Percentiles rank a stretch among this genome's conserved stretches.
Conservation (phyloP, 2,113 vertebrate species). For the Alaudala cheleensis region DNA sequence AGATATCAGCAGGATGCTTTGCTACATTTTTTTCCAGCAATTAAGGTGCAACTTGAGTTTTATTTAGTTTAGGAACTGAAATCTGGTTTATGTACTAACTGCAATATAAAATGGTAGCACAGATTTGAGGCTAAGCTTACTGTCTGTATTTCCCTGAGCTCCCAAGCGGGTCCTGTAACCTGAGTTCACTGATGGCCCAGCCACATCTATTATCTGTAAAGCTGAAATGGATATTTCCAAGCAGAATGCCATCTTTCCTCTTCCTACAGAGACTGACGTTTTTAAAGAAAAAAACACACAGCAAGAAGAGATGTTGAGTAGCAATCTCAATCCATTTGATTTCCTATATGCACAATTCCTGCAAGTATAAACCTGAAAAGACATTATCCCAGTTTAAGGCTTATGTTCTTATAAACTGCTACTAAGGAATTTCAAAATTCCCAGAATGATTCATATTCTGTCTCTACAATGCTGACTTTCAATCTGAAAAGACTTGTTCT, state of each 20-base stretch:
- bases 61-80: not conserved
- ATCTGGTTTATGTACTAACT: not conserved
- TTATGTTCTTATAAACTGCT: slow-evolving; percentile 6
- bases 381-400: slow-evolving; percentile 2
- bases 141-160: not conserved
- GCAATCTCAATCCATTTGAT: not conserved
- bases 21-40: not conserved
- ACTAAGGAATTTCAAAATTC: not conserved
- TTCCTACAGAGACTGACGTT: not conserved
- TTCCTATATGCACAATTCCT: slow-evolving; percentile 18
- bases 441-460: not conserved
- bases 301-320: not conserved
- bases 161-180: not conserved
- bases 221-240: not conserved
- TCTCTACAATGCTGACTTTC: not conserved
- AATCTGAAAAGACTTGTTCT: not conserved
- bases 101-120: not conserved
- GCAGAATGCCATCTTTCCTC: not conserved
- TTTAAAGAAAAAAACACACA: not conserved
- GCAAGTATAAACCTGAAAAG: slow-evolving; percentile 12
- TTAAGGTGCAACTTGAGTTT: not conserved
- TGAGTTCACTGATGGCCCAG: not conserved
- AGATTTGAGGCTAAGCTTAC: not conserved
- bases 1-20: not conserved
- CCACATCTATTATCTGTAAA: not conserved